Conservation (phyloP, 2,797 vertebrate genomes). For the Manis pentadactyla region DNA sequence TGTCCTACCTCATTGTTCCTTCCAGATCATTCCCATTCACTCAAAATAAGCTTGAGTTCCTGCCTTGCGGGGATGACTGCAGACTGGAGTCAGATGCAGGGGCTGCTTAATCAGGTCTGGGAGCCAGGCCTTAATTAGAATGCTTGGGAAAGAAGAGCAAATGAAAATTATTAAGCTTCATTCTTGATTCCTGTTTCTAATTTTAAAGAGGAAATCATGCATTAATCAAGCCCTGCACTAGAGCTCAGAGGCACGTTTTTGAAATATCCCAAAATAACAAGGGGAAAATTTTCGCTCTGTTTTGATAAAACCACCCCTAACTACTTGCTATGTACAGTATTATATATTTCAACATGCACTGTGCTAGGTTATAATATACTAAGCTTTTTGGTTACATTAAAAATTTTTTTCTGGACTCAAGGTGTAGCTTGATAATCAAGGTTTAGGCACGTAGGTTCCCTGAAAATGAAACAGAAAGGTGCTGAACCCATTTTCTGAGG, state of each 20-base stretch:
- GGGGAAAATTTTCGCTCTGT: slow-evolving; percentile 83
- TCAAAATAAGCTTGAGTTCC: slow-evolving; percentile 86
- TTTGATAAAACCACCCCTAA: slow-evolving; percentile 82
- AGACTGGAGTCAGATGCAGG: slow-evolving; percentile 89
- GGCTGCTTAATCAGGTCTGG: slow-evolving; percentile 88
- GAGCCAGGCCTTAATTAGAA: slow-evolving; percentile 88
- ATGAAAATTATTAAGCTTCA: slow-evolving; percentile 89
- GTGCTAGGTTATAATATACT: slow-evolving; percentile 65
- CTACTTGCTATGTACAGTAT: slow-evolving; percentile 75
- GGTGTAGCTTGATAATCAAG: slow-evolving; percentile 60
- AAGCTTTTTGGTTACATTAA: slow-evolving; percentile 77
- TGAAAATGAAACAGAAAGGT: slow-evolving; percentile 76
- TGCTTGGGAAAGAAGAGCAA: slow-evolving; percentile 88
- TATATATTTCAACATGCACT: slow-evolving; percentile 77
- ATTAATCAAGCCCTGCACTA: slow-evolving; percentile 87
- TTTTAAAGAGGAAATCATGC: slow-evolving; percentile 90
- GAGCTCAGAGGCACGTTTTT: slow-evolving; percentile 83
- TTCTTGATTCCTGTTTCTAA: slow-evolving; percentile 89
- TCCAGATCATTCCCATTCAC: slow-evolving; percentile 87
- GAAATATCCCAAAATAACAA: slow-evolving; percentile 86
- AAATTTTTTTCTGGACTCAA: slow-evolving; percentile 68
- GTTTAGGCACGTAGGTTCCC: slow-evolving; percentile 65
- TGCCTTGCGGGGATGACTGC: slow-evolving; percentile 87
- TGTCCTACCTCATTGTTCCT: slow-evolving; percentile 73
- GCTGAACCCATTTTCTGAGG: slow-evolving; percentile 49